Conservation (phyloP, 1,140 invertebrate genomes). For the Lordiphosa stackelbergi region DNA sequence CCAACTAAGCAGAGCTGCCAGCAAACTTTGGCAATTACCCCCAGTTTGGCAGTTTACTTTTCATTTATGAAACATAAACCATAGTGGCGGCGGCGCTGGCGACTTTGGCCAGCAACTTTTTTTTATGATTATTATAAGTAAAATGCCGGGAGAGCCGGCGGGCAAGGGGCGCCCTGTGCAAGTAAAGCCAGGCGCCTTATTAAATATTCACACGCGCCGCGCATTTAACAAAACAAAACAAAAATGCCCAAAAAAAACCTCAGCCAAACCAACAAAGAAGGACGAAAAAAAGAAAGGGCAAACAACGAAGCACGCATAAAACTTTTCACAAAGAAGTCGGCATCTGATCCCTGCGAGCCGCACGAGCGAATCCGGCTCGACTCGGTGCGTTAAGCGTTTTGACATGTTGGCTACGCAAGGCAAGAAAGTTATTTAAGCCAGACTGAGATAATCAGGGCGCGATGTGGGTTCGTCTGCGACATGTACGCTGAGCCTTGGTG, state of each 20-base stretch:
- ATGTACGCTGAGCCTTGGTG: slow-evolving; percentile 30
- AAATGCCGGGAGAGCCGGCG: slow-evolving; percentile 42
- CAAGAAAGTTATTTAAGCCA: slow-evolving; percentile 67
- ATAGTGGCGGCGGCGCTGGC: slow-evolving; percentile 46
- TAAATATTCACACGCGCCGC: slow-evolving; percentile 76
- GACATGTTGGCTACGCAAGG: slow-evolving; percentile 61
- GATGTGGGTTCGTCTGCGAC: slow-evolving; percentile 25
- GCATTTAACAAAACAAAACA: slow-evolving; percentile 72
- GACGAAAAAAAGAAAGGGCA: slow-evolving; percentile 37
- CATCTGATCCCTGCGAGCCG: slow-evolving; percentile 58
- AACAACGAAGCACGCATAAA: slow-evolving; percentile 72
- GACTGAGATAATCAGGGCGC: slow-evolving; percentile 49
- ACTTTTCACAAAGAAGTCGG: slow-evolving; percentile 66
- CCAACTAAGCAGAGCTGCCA: slow-evolving; percentile 57
- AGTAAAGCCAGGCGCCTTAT: slow-evolving; percentile 57
- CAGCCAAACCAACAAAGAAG: slow-evolving; percentile 17
- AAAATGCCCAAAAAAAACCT: slow-evolving; percentile 17
- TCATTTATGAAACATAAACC: slow-evolving; percentile 62
- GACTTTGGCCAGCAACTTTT: slow-evolving; percentile 58
- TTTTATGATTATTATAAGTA: slow-evolving; percentile 73
- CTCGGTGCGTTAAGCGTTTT: slow-evolving; percentile 67
- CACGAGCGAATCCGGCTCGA: slow-evolving; percentile 57
- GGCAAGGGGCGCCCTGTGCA: slow-evolving; percentile 11
- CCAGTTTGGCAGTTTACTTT: slow-evolving; percentile 63
- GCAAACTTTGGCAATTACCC: slow-evolving; percentile 71